These are phyloP conservation scores for Exephanes ischioxanthus DNA, from an alignment of 2,888 invertebrate species.

Conservation along the genomic window DNA sequence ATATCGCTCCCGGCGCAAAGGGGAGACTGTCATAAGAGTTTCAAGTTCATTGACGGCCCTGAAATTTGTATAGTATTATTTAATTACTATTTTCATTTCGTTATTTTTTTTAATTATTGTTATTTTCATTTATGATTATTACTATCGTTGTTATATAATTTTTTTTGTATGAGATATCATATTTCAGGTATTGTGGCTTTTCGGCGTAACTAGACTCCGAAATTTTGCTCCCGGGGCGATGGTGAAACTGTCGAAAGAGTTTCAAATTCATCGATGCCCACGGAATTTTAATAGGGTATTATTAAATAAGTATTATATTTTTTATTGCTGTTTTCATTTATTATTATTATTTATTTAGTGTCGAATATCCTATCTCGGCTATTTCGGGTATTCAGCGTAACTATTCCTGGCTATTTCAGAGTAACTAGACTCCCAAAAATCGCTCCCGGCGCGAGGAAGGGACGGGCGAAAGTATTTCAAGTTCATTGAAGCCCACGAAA, in stretches of 20 bases:
- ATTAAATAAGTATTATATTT: too few relatives aligned
- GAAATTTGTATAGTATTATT: neutral
- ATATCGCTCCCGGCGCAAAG: conserved; percentile 10
- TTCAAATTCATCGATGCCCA: neutral
- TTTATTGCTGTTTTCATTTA: too few relatives aligned
- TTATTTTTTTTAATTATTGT: too few relatives aligned
- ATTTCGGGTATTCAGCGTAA: neutral
- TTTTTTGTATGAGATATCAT: too few relatives aligned
- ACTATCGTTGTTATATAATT: too few relatives aligned
- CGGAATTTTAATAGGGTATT: neutral
- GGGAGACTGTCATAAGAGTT: neutral
- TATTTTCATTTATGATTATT: too few relatives aligned
- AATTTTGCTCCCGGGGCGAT: neutral
- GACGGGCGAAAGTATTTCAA: too few relatives aligned
- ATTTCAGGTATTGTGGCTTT: neutral
- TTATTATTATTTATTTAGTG: too few relatives aligned
- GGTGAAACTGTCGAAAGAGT: neutral
- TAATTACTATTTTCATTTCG: too few relatives aligned
- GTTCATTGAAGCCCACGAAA: too few relatives aligned
- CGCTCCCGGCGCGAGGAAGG: too few relatives aligned
- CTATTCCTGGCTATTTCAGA: neutral
- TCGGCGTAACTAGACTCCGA: conserved; percentile 24
- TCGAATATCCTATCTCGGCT: too few relatives aligned
- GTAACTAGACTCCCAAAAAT: neutral
- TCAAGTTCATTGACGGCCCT: neutral